Evolutionary conservation across 1,140 invertebrate species (phyloP).

Genomic region (Cydia splendana): DNA sequence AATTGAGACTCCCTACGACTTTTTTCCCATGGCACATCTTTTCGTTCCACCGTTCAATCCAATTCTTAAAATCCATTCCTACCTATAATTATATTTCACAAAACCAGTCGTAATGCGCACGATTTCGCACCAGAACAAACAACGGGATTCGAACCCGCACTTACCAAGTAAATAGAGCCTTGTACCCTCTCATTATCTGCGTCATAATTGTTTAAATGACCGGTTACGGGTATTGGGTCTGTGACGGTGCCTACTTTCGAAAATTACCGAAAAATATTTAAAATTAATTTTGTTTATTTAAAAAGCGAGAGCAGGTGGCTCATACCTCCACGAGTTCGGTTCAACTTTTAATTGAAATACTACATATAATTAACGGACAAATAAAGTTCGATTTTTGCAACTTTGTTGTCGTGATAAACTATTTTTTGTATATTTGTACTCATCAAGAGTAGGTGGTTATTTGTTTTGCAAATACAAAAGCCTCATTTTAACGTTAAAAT

Average conservation of each 20-base stretch:
- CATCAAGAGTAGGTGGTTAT: no score
- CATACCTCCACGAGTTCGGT: neutral
- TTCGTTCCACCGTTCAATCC: neutral
- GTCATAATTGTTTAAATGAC: slow-evolving; percentile 25
- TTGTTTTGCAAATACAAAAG: no score
- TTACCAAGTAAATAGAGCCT: slow-evolving; percentile 13
- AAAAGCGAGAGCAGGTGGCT: neutral
- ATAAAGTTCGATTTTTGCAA: no score
- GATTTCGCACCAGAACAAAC: slow-evolving; percentile 28
- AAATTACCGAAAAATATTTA: neutral
- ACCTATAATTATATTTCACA: neutral
- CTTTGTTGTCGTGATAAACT: no score
- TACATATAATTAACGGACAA: neutral
- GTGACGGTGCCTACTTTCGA: slow-evolving; percentile 14
- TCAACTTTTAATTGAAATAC: neutral
- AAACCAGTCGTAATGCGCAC: neutral
- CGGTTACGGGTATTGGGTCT: neutral
- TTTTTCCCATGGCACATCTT: neutral
- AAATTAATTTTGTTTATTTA: slow-evolving; percentile 5
- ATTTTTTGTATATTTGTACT: no score
- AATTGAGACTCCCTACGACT: neutral
- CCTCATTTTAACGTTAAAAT: no score
- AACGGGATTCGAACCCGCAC: slow-evolving; percentile 28
- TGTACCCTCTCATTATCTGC: slow-evolving; percentile 18
- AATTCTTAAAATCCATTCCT: neutral